Evolutionary conservation across 2,113 vertebrate genomes (phyloP), one percentile per base, ranked within the genome.

Genomic region (Pandion haliaetus): DNA sequence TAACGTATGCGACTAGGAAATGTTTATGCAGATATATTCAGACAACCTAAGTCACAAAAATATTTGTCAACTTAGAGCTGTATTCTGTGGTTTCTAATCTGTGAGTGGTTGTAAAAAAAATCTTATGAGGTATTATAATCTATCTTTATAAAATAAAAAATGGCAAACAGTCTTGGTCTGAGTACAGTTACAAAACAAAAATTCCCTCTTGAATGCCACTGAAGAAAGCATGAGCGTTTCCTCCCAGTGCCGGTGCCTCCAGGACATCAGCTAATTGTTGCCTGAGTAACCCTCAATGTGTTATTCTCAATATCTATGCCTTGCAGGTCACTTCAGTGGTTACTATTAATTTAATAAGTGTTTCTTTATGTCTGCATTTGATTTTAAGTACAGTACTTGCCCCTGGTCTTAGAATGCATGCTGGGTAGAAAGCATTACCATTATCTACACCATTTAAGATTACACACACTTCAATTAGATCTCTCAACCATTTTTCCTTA

Each of bases 391-490:
- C 96, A 97, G 91, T 96, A 88, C 80, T 95, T 96, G 98, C 97
- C 97, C 95, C 73, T 44, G 92, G 97, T 97, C 95, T 97, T 96
- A 77, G 83, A 98, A 97, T 86, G 95, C 97, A 96, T 73, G 94
- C 95, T 97, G 96, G 97, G 89, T 96, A 97, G 95, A 97, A 97
- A 98, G 93, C 96, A 98, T 96, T 96, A 97, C 97, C 82, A 97
- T 98, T 98, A 98, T 97, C 97, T 97, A 98, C 96, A 95, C 90
- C 97, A 97, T 98, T 98, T 98, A 97, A 97, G 95, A 97, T 97
- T 97, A 96, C 40, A 21, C 83, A 95, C 90, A 91, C 89, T 98
- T 95, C 96, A 97, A 90, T 98, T 97, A 96, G 90, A 97, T 94
- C 76, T 90, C 93, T 86, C 87, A 89, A 44, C 89, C 73, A 69